Evolutionary conservation across 2,797 vertebrate genomes (phyloP), one percentile per base, ranked within the genome.

Genomic region (Myotis myotis): DNA sequence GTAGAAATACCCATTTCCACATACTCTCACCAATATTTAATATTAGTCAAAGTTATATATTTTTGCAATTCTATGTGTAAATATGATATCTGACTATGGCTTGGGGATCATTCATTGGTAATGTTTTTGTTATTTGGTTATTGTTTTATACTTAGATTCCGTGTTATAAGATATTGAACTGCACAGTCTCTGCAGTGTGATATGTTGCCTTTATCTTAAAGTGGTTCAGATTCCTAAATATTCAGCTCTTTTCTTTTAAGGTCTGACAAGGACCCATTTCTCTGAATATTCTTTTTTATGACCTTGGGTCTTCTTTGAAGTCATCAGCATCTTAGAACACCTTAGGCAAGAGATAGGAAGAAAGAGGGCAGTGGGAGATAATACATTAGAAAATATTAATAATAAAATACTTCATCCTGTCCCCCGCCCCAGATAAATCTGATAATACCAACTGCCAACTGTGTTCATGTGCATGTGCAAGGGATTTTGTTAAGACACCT

Each of bases 311-410:
- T 87, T 91, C 53, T 62, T 78, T 87, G 57, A 90, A 44, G 64
- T 82, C 38, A 33, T 83, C 41, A 80, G 1, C 49, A 78, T 96
- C 94, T 92, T 87, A 9, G n/a, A 97, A 96, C 66, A 8, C 44
- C 49, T 93, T 94, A 92, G 6, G 3, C 23, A 16, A 71, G 22
- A 79, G n/a, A 91, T 25, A 88, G 33, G 57, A 64, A 64, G 12
- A 80, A 86, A 62, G 7, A 87, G 3, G 9, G 25, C 30, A 25
- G 19, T 85, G 13, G 33, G 25, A 57, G 19, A 78, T 71, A 72
- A 82, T 75, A 84, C 33, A 68, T 87, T 86, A 87, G 20, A 83
- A 83, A 84, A 91, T 90, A 72, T 38, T 87, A 85, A 44, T 83
- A 91, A 62, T 60, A 81, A 74, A 88, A 44, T 4, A 41, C 10